phyloP scores from a whole-genome alignment of 92 coral and sea anemone genomes.

The Muricea muricata region DNA sequence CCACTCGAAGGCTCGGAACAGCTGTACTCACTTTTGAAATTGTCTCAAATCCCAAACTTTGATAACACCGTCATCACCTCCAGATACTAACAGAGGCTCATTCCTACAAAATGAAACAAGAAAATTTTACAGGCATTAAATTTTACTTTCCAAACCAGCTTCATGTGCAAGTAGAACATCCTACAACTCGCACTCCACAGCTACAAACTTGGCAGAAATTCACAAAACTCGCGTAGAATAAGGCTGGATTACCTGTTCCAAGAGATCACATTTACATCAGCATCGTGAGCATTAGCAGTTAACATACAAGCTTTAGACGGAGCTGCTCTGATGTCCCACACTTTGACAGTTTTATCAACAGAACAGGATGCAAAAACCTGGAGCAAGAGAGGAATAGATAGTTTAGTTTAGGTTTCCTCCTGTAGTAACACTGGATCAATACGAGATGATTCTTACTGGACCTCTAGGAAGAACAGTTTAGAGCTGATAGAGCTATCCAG shows the following conservation, averaged over 20 bases:
- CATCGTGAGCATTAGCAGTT: constrained; percentile 89
- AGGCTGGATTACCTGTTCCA: constrained; percentile 99
- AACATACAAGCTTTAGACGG: constrained; percentile 95
- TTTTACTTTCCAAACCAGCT: too few species aligned
- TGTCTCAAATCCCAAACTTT: constrained; percentile 98
- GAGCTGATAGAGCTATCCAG: neutral
- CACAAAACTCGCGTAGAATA: too few species aligned
- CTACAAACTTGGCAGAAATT: too few species aligned
- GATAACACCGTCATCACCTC: constrained; percentile 96
- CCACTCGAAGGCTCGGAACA: too few species aligned
- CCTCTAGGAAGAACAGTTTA: neutral
- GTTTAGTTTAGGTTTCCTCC: neutral
- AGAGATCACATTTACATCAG: constrained; percentile 95
- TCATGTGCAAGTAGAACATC: too few species aligned
- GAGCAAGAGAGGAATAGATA: neutral
- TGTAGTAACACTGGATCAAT: neutral
- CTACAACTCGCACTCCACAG: too few species aligned
- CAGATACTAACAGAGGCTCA: constrained; percentile 93
- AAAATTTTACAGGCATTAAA: too few species aligned
- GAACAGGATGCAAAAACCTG: constrained; percentile 99
- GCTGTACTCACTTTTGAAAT: constrained; percentile 77
- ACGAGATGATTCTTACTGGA: neutral
- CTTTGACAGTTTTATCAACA: constrained; percentile 83
- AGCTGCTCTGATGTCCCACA: constrained; percentile 95
- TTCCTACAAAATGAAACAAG: too few species aligned